These are phyloP conservation scores for Epicauta chinensis DNA, from an alignment of 1,140 invertebrate species.

Conservation along the genomic window DNA sequence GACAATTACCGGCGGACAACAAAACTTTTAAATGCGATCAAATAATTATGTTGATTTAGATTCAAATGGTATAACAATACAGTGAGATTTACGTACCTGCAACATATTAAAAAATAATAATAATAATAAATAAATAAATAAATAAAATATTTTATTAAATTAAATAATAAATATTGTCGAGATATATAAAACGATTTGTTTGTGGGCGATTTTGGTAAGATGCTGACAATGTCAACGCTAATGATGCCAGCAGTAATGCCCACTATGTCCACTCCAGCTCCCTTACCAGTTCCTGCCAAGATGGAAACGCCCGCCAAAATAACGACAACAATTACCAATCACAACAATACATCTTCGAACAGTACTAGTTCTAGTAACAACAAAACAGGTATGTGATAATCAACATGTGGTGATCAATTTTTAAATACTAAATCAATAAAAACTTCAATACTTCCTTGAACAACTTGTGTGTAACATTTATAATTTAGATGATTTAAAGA, in stretches of 20 bases:
- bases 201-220: conserved; percentile 18
- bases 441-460: too few relatives aligned
- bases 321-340: conserved; percentile 26
- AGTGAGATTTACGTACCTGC: conserved; percentile 31
- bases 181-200: background rate
- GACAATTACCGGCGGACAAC: conserved; percentile 9
- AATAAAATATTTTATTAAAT: background rate
- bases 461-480: too few relatives aligned
- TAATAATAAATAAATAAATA: background rate
- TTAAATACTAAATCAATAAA: too few relatives aligned
- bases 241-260: conserved; percentile 41
- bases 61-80: conserved; percentile 20
- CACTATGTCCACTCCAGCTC: conserved; percentile 31
- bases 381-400: conserved; percentile 30
- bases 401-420: conserved; percentile 3
- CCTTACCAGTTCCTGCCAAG: conserved; percentile 36
- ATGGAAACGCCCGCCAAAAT: conserved; percentile 34
- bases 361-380: conserved; percentile 24
- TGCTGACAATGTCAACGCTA: conserved; percentile 41
- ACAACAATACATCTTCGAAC: conserved; percentile 16
- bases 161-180: background rate
- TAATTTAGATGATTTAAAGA: too few relatives aligned
- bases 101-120: conserved; percentile 6
- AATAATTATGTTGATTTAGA: conserved; percentile 10
- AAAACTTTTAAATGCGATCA: too few relatives aligned